phyloP scores from a whole-genome alignment of 2,113 vertebrate genomes.

The Salvator merianae region DNA sequence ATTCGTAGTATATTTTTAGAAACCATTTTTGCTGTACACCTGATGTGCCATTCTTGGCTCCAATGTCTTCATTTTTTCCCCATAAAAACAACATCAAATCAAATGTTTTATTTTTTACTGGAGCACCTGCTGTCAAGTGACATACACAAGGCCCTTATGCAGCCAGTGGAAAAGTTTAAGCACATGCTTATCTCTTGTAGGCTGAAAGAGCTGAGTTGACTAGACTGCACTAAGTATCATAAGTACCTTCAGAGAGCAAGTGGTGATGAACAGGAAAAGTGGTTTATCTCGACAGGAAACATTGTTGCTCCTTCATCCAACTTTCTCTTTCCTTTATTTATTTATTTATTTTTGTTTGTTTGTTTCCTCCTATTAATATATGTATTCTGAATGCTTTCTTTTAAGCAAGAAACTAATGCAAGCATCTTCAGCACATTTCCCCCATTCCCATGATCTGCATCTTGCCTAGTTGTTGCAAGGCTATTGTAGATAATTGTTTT shows the following conservation, averaged over 20 bases:
- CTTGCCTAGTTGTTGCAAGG: no score
- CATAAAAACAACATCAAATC: background rate
- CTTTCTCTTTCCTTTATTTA: background rate
- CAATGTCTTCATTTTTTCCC: conserved; percentile 11
- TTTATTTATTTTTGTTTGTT: background rate
- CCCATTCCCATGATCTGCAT: no score
- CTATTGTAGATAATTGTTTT: background rate
- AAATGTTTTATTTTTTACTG: background rate
- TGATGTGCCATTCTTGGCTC: background rate
- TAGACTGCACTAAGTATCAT: background rate
- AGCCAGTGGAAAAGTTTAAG: background rate
- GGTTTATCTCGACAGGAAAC: background rate
- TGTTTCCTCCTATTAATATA: no score
- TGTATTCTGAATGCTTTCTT: background rate
- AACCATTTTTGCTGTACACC: background rate
- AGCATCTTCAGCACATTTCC: no score
- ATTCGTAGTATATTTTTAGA: background rate
- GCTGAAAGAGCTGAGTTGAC: background rate
- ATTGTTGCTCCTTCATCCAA: no score
- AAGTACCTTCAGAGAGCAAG: no score
- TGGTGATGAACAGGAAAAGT: background rate
- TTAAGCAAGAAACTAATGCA: background rate
- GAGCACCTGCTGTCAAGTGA: rapidly evolving
- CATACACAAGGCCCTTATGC: background rate
- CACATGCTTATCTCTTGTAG: background rate